Evolutionary conservation across 2,113 vertebrate genomes (phyloP).

Genomic region (Saimiri boliviensis): DNA sequence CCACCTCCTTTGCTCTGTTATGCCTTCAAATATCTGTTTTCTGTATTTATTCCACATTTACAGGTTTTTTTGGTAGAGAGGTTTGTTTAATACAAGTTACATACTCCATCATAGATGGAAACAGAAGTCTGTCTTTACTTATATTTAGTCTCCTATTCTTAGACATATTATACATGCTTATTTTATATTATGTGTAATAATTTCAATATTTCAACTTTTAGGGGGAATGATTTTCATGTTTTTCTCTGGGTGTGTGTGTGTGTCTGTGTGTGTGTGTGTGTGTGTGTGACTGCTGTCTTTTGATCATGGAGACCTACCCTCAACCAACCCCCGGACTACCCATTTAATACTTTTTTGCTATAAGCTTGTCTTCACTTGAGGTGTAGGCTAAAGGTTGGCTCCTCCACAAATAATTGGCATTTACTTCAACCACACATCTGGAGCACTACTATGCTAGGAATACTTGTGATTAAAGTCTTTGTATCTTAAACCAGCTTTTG

Average conservation of each 20-base stretch:
- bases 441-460: not conserved
- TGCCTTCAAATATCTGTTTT: not conserved
- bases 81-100: not conserved
- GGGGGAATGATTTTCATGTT: not conserved
- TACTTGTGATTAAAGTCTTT: not conserved
- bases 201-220: not conserved
- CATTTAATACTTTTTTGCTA: not conserved
- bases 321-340: accelerated
- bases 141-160: not conserved
- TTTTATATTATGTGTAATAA: not conserved
- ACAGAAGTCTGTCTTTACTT: not conserved
- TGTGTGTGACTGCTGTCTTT: not conserved
- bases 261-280: too few species aligned
- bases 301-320: not conserved
- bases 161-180: not conserved
- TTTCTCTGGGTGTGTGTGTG: too few species aligned
- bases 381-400: not conserved
- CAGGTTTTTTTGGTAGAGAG: not conserved
- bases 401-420: not conserved
- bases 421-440: not conserved
- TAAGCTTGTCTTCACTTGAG: not conserved
- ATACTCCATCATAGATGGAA: not conserved
- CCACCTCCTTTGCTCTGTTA: not conserved
- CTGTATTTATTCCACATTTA: not conserved
- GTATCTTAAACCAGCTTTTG: not conserved